Base-by-base conservation (phyloP, 92 coral and sea anemone species). In the Galaxea fascicularis region DNA sequence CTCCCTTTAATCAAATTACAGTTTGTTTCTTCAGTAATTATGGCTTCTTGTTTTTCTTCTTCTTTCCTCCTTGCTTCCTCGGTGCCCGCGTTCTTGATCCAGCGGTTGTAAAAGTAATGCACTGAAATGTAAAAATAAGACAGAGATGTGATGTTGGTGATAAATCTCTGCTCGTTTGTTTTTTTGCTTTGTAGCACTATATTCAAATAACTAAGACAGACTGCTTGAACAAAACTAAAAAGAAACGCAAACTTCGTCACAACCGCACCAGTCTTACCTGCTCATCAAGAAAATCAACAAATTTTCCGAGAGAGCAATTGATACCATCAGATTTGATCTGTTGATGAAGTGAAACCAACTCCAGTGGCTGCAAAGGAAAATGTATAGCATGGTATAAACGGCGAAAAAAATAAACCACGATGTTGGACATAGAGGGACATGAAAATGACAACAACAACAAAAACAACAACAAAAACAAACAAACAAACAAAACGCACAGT, bases 251-350 rank as follows among this genome's bases (percentile, higher is more conserved):
- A 25, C 6, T 8, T 47, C 4, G 18, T 14, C n/a, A 31, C 52
- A 14, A 24, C 11, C 5, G 26, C 15, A 21, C 4, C 41, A 6
- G 7, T 52, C 77, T 73, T 73, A 96, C 99, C 95, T 96, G 99
- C 80, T 87, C 79, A 77, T 96, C 99, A 1, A 96, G 94, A 79
- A 96, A 96, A 79, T 96, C 93, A 76, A 94, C 88, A n/a, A 96
- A 85, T 57, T 96, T 88, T 5, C 90, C 93, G 51, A 89, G 64
- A 76, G 91, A 66, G 64, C 98, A 94, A 47, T 79, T 79, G 30
- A 96, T 94, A 11, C 97, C 97, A 46, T 82, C 91, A 15, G 80
- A 78, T 47, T 94, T 94, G 41, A 96, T 71, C 30, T 78, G 88
- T 74, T 84, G 95, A 46, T 94, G 95, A 27, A 96, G 82, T 13